Evolutionary conservation across 2,888 invertebrate species (phyloP).

Genomic region (Erannis defoliaria): DNA sequence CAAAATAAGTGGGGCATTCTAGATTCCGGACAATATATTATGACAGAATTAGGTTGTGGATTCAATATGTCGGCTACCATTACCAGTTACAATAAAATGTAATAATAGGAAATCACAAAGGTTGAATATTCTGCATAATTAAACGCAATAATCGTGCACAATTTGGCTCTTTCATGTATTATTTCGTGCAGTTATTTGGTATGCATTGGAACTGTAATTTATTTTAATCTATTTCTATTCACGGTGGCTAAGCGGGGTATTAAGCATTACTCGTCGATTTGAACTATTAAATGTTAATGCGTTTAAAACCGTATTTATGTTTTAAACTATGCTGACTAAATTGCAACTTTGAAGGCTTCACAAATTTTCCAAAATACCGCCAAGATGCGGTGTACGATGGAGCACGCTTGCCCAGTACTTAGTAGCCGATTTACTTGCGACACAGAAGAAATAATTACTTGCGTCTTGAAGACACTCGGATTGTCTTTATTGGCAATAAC

Average conservation of each 20-base stretch:
- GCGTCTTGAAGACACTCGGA: no score
- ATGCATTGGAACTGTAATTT: slow-evolving; percentile 12
- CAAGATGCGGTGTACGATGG: no score
- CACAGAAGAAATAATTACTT: no score
- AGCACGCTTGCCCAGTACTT: no score
- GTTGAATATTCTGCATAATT: slow-evolving; percentile 3
- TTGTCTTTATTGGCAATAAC: no score
- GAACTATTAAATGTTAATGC: not conserved
- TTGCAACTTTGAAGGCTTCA: not conserved
- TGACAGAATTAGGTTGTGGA: not conserved
- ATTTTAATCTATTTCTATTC: slow-evolving; percentile 23
- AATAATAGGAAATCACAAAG: not conserved
- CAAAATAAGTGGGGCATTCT: not conserved
- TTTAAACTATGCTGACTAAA: no score
- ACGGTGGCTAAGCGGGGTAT: not conserved
- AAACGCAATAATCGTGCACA: slow-evolving; percentile 18
- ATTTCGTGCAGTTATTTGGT: slow-evolving; percentile 5
- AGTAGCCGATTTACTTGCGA: no score
- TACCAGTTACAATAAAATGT: not conserved
- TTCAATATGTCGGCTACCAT: not conserved
- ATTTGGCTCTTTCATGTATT: slow-evolving; percentile 5
- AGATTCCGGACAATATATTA: not conserved
- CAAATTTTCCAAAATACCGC: not conserved
- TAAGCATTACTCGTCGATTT: slow-evolving; percentile 1
- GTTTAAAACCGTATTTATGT: not conserved